phyloP scores from a whole-genome alignment of 2,888 invertebrate genomes.

The Chalcis sispes region DNA sequence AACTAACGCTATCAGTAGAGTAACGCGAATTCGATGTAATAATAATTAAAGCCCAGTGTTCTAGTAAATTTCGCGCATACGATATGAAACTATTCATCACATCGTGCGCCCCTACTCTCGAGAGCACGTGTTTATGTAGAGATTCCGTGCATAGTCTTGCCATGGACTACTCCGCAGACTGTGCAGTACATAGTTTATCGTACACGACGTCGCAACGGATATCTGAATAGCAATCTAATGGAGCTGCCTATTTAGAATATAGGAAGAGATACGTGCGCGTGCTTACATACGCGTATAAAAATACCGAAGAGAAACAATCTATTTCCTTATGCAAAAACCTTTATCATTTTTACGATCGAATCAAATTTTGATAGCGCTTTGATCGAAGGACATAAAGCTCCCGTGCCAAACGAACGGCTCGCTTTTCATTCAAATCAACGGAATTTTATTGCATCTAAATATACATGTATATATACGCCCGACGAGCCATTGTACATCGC shows the following conservation, averaged over 20 bases:
- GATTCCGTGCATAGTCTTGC: conserved; percentile 26
- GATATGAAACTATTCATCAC: conserved; percentile 6
- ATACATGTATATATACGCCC: background rate
- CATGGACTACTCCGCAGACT: background rate
- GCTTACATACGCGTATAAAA: no score
- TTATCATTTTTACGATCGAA: conserved; percentile 43
- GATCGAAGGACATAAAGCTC: conserved; percentile 28
- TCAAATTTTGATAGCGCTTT: conserved; percentile 46
- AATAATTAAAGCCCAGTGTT: no score
- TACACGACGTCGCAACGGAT: background rate
- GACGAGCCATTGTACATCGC: background rate
- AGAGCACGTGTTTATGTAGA: background rate
- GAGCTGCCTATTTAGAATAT: conserved; percentile 34
- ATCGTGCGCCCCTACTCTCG: background rate
- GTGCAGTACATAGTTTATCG: background rate
- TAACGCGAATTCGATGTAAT: no score
- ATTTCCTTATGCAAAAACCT: conserved; percentile 1
- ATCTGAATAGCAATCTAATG: conserved; percentile 30
- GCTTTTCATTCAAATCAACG: conserved; percentile 34
- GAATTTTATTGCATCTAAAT: conserved; percentile 22
- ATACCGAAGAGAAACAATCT: background rate
- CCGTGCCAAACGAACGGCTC: background rate
- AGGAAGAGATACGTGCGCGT: background rate
- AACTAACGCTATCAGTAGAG: no score
- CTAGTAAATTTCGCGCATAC: background rate